These are phyloP conservation scores for Molanna angustata DNA, from an alignment of 2,888 invertebrate genomes.

Conservation along the genomic window DNA sequence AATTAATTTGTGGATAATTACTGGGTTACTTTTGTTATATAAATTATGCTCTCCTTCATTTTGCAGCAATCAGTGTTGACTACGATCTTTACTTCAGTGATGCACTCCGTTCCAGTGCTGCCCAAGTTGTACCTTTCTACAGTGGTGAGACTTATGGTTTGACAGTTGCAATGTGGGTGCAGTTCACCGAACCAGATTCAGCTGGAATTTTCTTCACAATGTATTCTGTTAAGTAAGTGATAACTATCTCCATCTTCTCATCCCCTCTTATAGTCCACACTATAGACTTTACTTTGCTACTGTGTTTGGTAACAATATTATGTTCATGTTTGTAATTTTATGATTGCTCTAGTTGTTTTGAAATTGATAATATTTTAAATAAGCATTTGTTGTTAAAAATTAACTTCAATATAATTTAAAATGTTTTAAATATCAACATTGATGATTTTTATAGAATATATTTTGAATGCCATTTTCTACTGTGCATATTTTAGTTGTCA, in stretches of 20 bases:
- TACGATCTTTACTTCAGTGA: slow-evolving; percentile 96
- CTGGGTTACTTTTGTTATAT: background rate
- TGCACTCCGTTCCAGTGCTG: slow-evolving; percentile 84
- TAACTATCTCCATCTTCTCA: too few relatives aligned
- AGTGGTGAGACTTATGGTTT: slow-evolving; percentile 73
- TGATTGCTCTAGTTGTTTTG: too few relatives aligned
- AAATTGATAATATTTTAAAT: too few relatives aligned
- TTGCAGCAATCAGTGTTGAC: slow-evolving; percentile 93
- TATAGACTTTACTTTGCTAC: too few relatives aligned
- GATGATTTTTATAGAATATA: too few relatives aligned
- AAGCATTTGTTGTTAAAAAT: background rate
- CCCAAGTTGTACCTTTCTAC: slow-evolving; percentile 89
- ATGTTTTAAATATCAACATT: too few relatives aligned
- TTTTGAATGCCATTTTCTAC: too few relatives aligned
- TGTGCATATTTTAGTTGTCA: too few relatives aligned
- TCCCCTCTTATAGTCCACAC: too few relatives aligned
- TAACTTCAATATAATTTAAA: too few relatives aligned
- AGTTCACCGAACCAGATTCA: slow-evolving; percentile 88
- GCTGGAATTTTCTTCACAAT: slow-evolving; percentile 92
- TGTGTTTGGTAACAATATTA: too few relatives aligned
- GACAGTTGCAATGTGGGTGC: slow-evolving; percentile 95
- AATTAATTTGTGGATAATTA: background rate
- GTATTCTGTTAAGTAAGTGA: slow-evolving; percentile 78
- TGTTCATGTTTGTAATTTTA: too few relatives aligned
- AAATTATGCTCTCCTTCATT: slow-evolving; percentile 25